These are phyloP conservation scores for Ormia ochracea DNA, from an alignment of 2,888 invertebrate species.

Conservation along the genomic window DNA sequence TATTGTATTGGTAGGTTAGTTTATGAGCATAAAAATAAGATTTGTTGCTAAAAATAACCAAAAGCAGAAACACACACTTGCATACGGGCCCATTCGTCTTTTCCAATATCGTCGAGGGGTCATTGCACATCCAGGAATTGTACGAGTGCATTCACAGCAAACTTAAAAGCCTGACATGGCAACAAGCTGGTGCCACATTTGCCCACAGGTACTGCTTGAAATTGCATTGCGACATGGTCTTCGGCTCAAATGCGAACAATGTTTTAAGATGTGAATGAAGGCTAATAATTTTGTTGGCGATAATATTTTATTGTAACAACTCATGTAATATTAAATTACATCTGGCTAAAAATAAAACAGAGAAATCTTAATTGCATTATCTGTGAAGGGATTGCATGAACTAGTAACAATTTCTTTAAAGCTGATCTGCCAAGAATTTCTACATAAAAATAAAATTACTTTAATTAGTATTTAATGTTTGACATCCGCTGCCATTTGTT, in stretches of 20 bases:
- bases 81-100: neutral
- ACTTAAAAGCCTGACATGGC: conserved; percentile 5
- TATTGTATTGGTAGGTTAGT: conserved; percentile 15
- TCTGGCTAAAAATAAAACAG: no score
- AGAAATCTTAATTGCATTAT: no score
- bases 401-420: no score
- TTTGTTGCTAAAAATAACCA: conserved; percentile 54
- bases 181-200: conserved; percentile 2
- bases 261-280: neutral
- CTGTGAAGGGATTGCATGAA: no score
- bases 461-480: no score
- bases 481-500: no score
- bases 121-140: conserved; percentile 27
- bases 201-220: neutral
- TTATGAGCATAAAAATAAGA: conserved; percentile 51
- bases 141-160: conserved; percentile 6
- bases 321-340: neutral
- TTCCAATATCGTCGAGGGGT: conserved; percentile 20
- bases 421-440: no score
- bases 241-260: neutral
- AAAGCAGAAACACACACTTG: neutral
- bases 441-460: no score
- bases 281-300: neutral
- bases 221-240: neutral
- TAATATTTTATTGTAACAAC: neutral